Evolutionary conservation across 2,113 vertebrate species (phyloP), one percentile per base, ranked within the genome.

Genomic region (Pungitius pungitius): DNA sequence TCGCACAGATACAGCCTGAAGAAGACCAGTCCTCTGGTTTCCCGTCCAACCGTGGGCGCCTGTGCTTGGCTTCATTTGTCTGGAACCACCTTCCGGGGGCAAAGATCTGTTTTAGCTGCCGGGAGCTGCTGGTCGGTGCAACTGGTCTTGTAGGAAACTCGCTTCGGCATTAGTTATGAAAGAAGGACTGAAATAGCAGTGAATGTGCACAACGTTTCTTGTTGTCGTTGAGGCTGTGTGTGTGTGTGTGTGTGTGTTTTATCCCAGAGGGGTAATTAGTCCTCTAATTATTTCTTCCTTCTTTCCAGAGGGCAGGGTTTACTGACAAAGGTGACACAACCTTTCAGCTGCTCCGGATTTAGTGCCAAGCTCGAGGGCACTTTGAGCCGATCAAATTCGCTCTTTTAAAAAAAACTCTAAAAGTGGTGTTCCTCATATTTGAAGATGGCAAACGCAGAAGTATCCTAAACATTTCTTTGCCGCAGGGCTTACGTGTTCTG

Each of bases 191-290:
- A 52, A 70, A 76, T 30, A 69, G 61, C 35, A 49, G 13, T 33
- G 60, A 62, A 56, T 24, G 52, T 52, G 47, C 55, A 68, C 54
- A 57, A 35, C 43, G 51, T 74, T 69, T 63, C 51, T 70, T 61
- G 37, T 37, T 30, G 0, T 73, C 39, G 17, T 37, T 37, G n/a
- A 72, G 73, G 69, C 17, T 77, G 14, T 66, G 33, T 62, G 47
- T 47, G 52, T 75, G 39, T 51, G 39, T 17, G 24, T 20, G 54
- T 5, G 9, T 58, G 33, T 72, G 57, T 71, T 40, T 69, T 43
- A 55, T 77, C 70, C 61, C 69, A 76, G 68, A 76, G 81, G 69
- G 57, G 51, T 67, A 81, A 83, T 87, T 83, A 78, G 56, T 69
- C 11, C 30, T 75, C 65, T 79, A 69, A 83, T 71, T 86, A 75